A percentile compares a stretch with the other conserved stretches of the same genome.
Evolutionary conservation across 2,113 vertebrate genomes (phyloP).

Genomic region (Tragelaphus imberbis): DNA sequence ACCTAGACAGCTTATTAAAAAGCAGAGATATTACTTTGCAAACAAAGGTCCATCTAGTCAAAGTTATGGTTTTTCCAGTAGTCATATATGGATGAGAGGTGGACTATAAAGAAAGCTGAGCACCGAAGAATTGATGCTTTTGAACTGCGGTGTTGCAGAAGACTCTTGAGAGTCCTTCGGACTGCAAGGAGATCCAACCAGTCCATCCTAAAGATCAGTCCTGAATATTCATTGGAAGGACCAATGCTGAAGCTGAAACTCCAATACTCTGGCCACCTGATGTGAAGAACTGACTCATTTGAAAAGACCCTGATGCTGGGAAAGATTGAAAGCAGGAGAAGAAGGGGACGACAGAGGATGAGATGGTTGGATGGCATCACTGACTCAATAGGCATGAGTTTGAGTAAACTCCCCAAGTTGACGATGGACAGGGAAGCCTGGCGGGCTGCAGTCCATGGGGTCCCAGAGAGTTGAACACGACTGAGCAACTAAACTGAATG

Average conservation of each 20-base stretch:
- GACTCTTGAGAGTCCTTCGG: neutral
- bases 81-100: neutral
- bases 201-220: neutral
- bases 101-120: neutral
- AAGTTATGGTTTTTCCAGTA: neutral
- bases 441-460: neutral
- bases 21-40: neutral
- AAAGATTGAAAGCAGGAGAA: neutral
- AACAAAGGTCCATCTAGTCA: neutral
- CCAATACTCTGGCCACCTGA: neutral
- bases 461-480: neutral
- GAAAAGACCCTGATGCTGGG: neutral
- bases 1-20: neutral
- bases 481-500: neutral
- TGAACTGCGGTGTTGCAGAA: neutral
- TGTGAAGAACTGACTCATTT: neutral
- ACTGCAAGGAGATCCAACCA: neutral
- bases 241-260: neutral
- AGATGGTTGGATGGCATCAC: neutral
- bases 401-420: neutral
- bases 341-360: neutral
- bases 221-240: neutral
- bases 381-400: neutral
- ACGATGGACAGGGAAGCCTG: neutral
- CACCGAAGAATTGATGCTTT: neutral